Conservation (phyloP, 1,140 invertebrate species). For the Drosophila parvula region DNA sequence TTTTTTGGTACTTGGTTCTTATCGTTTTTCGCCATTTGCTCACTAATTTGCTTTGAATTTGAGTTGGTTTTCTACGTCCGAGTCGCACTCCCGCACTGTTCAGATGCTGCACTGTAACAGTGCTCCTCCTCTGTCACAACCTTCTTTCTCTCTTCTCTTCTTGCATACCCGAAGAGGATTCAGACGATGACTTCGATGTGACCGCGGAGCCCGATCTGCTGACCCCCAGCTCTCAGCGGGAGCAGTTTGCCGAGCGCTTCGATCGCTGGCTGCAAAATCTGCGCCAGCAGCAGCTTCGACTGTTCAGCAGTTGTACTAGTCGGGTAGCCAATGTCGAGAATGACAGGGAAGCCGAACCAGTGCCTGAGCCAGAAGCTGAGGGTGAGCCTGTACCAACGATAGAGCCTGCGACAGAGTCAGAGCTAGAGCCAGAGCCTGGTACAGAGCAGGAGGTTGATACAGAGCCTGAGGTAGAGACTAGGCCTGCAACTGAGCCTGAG, state of each 20-base stretch:
- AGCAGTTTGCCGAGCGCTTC: conserved; percentile 66
- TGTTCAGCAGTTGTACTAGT: conserved; percentile 76
- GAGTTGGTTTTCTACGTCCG: conserved; percentile 39
- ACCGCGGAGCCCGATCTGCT: conserved; percentile 52
- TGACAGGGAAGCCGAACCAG: conserved; percentile 35
- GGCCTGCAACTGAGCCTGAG: conserved; percentile 19
- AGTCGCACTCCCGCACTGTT: conserved; percentile 40
- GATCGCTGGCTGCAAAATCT: conserved; percentile 73
- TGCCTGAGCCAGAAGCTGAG: conserved; percentile 11
- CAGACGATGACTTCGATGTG: conserved; percentile 49
- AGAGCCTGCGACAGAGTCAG: conserved; percentile 1
- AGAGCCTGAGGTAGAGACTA: conserved; percentile 19
- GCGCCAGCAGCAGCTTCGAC: conserved; percentile 63
- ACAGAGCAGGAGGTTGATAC: no score
- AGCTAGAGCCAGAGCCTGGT: background rate
- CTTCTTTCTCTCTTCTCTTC: conserved; percentile 39
- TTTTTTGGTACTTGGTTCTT: conserved; percentile 33
- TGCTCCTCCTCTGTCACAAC: conserved; percentile 33
- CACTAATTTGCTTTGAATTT: conserved; percentile 61
- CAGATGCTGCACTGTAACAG: conserved; percentile 15
- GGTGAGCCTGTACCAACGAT: background rate
- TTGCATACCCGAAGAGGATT: conserved; percentile 62
- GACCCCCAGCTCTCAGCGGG: conserved; percentile 60
- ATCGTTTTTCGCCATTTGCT: conserved; percentile 64
- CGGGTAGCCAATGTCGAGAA: conserved; percentile 69